Percentiles rank a stretch among this genome's conserved stretches.
Evolutionary conservation across 1,140 invertebrate species (phyloP).

Genomic region (Vollenhovia emeryi): DNA sequence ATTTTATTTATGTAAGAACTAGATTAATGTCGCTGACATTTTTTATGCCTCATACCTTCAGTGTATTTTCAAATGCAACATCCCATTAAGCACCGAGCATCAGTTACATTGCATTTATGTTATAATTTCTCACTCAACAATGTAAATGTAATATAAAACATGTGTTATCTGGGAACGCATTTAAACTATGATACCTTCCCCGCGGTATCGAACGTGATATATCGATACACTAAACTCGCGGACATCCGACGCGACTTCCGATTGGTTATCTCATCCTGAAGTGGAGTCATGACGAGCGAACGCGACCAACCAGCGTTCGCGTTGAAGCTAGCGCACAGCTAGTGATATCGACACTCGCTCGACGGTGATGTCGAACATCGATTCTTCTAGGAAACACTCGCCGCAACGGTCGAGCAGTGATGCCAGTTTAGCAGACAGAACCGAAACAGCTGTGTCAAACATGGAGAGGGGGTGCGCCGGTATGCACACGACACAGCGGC

Average conservation of each 20-base stretch:
- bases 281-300: background rate
- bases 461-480: no score
- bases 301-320: background rate
- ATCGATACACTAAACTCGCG: constrained; percentile 12
- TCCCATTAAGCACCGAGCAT: no score
- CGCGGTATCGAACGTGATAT: background rate
- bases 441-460: no score
- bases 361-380: background rate
- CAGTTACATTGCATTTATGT: no score
- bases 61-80: background rate
- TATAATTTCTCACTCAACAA: no score
- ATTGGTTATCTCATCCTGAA: background rate
- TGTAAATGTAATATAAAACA: no score
- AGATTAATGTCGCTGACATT: background rate
- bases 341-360: background rate
- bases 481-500: no score
- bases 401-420: no score
- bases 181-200: background rate
- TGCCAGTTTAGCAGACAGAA: no score
- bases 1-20: background rate
- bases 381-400: background rate
- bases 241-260: background rate
- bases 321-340: background rate
- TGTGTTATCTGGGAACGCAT: no score
- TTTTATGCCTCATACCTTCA: background rate